phyloP scores from a whole-genome alignment of 2,888 invertebrate species.

The Caenorhabditis sp. region DNA sequence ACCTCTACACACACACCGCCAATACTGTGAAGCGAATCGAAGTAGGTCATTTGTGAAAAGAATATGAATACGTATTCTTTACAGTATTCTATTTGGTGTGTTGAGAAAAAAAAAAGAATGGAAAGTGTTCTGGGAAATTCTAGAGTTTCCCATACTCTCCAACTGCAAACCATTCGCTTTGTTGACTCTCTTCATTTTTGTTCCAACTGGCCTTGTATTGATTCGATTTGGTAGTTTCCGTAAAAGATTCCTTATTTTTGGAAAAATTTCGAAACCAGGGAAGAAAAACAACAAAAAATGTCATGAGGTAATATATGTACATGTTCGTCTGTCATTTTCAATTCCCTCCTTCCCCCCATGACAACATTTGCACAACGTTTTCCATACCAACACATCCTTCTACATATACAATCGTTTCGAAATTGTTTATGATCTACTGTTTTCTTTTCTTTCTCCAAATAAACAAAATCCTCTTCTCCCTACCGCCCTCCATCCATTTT shows the following conservation, averaged over 20 bases:
- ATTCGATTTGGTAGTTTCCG: constrained; percentile 26
- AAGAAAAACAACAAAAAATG: constrained; percentile 21
- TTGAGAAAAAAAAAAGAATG: background rate
- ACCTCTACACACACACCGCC: constrained; percentile 40
- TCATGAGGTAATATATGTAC: no score
- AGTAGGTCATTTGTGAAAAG: constrained; percentile 56
- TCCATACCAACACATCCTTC: background rate
- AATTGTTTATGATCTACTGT: constrained; percentile 52
- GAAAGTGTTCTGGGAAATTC: constrained; percentile 14
- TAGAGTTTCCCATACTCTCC: constrained; percentile 14
- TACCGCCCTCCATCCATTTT: background rate
- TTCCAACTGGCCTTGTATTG: no score
- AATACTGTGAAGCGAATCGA: constrained; percentile 49
- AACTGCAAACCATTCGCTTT: constrained; percentile 3
- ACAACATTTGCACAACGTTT: background rate
- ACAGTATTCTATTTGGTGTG: constrained; percentile 7
- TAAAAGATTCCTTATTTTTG: background rate
- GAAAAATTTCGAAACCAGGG: constrained; percentile 12
- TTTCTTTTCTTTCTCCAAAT: constrained; percentile 30
- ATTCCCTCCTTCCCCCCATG: background rate
- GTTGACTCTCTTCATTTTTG: constrained; percentile 26
- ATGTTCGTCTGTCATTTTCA: background rate
- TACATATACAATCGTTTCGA: constrained; percentile 38
- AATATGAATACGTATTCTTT: constrained; percentile 42
- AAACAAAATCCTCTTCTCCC: constrained; percentile 47